Base-by-base conservation (phyloP, 2,888 invertebrate genomes). In the Nipponacmea schrenckii region DNA sequence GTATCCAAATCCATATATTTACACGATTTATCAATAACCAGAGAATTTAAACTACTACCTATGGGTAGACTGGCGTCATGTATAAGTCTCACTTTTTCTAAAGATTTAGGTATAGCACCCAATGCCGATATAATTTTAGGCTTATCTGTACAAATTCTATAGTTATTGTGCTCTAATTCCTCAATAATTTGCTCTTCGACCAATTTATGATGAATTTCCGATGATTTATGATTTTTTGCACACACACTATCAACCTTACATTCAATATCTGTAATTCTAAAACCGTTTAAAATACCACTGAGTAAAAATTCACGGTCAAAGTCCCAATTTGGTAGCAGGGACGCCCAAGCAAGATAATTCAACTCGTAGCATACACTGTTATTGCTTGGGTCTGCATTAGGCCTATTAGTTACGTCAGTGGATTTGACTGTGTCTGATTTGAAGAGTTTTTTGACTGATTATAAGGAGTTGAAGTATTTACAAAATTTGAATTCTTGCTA, bases 1-100 rank as follows among this genome's bases (percentile, higher is more conserved):
- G n/a, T n/a, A 24, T 63, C 63, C 24, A 63, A 63, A 39, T 63
- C 63, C 63, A 63, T 63, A 24, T 63, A 63, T 17, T 27, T 31
- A 63, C 63, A 63, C 27, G 63, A 27, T 3, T 27, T 63, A 63
- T 63, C 63, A 27, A 31, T 27, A 14, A 63, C 63, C 2, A 31
- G 39, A 63, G 63, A 63, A 24, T n/a, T 63, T 63, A 17, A 63
- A 63, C n/a, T n/a, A 63, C 63, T 39, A 63, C 4, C 24, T 24
- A 15, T 8, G 17, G 24, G 27, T 63, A 63, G 24, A 63, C 63
- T 63, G 15, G 63, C 63, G 24, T 63, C 63, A 24, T 63, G 26
- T 24, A 63, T 63, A 20, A 63, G 17, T 17, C 63, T 27, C 17
- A 63, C 63, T 17, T 27, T 31, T 17, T 39, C 63, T 15, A 31